Base-by-base conservation (phyloP, 2,113 vertebrate genomes). In the Piprites chloris region DNA sequence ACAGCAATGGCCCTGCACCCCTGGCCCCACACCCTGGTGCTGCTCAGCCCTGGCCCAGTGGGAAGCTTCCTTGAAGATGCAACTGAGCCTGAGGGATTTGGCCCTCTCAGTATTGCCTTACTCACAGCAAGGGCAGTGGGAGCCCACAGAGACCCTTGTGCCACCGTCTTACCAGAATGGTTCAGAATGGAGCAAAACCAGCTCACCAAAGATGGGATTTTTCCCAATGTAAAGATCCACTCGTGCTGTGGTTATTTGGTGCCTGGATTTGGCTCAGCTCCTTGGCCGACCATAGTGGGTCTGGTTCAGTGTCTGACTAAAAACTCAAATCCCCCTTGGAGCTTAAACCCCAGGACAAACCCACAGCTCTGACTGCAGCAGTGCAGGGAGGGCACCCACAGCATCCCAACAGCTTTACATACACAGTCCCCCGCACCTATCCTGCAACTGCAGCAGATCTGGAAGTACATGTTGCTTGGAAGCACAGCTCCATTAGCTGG, bases 241-340 rank as follows among this genome's bases (percentile, higher is more conserved):
- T 11, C 1, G 21, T 0, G 4, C 68, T 19, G 35, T 1, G 0
- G 26, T 27, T 50, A 33, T 8, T 44, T 0, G 1, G 73, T 11
- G 69, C 58, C 24, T 16, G 33, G 41, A 50, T 75, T 35, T 1
- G 2, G 61, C 79, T 53, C 77, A 35, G 59, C 41, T 73, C 42
- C 47, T 11, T 6, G 9, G 33, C 4, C 0, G 4, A 30, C 32
- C 14, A 6, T 0, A 2, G 61, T 2, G 7, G 14, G 35, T 32
- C 41, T 67, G 35, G 27, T 27, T 17, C 39, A 53, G 19, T 2
- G 39, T 24, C 13, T 6, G 4, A 30, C 26, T 75, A 35, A 86
- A 86, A 24, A 18, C 24, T 62, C 6, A 0, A 8, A 9, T 33
- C 8, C 22, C 13, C 4, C 30, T 32, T 42, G 8, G 27, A 46